Conservation (phyloP, 2,888 invertebrate genomes). For the Chydorus sphaericus region DNA sequence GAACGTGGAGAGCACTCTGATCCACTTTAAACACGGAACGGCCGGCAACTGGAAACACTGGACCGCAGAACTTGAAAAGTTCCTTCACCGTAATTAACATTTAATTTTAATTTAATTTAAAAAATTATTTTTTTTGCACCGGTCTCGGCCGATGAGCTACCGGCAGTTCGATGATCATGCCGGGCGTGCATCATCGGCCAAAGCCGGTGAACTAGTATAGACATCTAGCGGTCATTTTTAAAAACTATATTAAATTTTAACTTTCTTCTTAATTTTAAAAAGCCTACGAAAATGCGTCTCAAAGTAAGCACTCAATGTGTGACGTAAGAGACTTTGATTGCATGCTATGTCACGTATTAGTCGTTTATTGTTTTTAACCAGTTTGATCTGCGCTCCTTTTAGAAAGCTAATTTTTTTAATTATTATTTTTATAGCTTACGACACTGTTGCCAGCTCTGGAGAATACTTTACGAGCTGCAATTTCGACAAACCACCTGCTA, state of each 20-base stretch:
- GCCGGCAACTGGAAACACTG: conserved; percentile 65
- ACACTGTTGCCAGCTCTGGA: conserved; percentile 14
- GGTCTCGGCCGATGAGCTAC: no score
- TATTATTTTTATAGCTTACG: conserved; percentile 11
- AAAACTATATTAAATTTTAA: no score
- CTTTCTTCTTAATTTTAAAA: no score
- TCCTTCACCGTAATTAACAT: conserved; percentile 54
- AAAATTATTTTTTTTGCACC: not conserved
- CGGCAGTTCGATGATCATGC: no score
- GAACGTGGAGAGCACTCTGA: conserved; percentile 89
- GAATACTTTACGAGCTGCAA: conserved; percentile 35
- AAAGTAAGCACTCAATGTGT: not conserved
- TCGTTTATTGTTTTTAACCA: not conserved
- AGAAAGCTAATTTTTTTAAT: not conserved
- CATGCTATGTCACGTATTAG: no score
- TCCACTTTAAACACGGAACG: conserved; percentile 76
- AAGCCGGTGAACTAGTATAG: no score
- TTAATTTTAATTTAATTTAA: no score
- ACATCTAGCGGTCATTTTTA: not conserved
- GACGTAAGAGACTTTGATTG: not conserved
- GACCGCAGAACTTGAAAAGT: conserved; percentile 58
- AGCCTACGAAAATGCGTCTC: no score
- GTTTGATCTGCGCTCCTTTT: not conserved
- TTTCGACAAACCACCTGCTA: conserved; percentile 41
- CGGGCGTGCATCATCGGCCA: no score